Evolutionary conservation across 2,797 vertebrate species (phyloP).

Genomic region (Psittacula echo): DNA sequence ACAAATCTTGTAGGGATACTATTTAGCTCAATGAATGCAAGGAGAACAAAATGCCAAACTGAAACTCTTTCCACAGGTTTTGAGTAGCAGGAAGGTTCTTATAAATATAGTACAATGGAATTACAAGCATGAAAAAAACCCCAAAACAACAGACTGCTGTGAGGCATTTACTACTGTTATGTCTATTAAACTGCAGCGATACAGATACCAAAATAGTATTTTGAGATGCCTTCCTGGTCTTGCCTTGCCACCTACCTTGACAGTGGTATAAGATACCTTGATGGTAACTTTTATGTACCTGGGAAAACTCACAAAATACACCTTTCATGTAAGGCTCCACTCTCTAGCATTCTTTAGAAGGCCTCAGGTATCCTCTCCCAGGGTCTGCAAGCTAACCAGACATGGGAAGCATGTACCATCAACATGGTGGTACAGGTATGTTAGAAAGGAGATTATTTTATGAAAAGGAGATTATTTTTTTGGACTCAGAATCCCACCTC

Average conservation of each 20-base stretch:
- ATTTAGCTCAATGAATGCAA: neutral
- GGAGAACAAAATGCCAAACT: neutral
- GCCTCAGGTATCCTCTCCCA: neutral
- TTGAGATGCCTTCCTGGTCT: neutral
- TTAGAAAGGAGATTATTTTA: neutral
- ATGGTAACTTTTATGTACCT: neutral
- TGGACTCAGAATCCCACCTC: neutral
- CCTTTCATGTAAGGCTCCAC: neutral
- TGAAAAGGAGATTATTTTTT: neutral
- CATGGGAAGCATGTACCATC: neutral
- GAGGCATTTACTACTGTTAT: neutral
- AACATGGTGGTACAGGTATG: neutral
- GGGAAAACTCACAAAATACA: neutral
- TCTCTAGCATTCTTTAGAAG: neutral
- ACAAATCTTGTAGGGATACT: neutral
- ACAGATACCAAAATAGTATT: neutral
- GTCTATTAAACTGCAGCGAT: neutral
- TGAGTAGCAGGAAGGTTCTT: neutral
- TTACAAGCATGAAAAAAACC: neutral
- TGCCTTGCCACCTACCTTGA: neutral
- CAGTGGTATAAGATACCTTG: neutral
- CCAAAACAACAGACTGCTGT: neutral
- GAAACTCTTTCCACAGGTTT: neutral
- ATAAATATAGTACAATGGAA: neutral
- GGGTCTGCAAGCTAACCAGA: neutral